phyloP scores from a whole-genome alignment of 2,888 invertebrate genomes.

The Ceriagrion tenellum region DNA sequence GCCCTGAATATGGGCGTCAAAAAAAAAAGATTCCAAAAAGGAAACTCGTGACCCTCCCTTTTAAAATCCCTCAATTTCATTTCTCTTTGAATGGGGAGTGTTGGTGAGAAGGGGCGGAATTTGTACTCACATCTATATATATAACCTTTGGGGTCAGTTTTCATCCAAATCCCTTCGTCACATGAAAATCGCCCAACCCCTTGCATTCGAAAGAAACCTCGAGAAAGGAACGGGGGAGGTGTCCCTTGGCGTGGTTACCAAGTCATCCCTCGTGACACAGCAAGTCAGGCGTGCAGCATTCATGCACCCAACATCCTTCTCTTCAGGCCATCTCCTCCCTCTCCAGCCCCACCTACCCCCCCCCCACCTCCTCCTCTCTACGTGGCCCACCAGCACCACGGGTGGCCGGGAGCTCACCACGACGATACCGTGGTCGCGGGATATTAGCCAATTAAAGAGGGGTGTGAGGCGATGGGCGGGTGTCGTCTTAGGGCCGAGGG shows the following conservation, averaged over 20 bases:
- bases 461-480: neutral
- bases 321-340: neutral
- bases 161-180: constrained; percentile 42
- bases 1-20: constrained; percentile 48
- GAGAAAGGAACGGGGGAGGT: neutral
- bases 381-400: neutral
- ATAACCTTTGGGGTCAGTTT: constrained; percentile 62
- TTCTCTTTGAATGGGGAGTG: neutral
- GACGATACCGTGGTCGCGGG: constrained; percentile 36
- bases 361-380: neutral
- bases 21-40: neutral
- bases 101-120: constrained; percentile 26
- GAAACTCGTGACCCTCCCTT: neutral
- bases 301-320: neutral
- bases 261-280: constrained; percentile 37
- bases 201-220: neutral
- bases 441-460: constrained; percentile 58
- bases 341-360: neutral
- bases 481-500: neutral
- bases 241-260: constrained; percentile 6
- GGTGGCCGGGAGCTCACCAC: neutral
- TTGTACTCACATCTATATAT: neutral
- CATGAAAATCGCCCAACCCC: constrained; percentile 33
- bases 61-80: constrained; percentile 23
- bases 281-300: no score